Conservation (phyloP, 2,113 vertebrate genomes). For the Hippolais icterina region DNA sequence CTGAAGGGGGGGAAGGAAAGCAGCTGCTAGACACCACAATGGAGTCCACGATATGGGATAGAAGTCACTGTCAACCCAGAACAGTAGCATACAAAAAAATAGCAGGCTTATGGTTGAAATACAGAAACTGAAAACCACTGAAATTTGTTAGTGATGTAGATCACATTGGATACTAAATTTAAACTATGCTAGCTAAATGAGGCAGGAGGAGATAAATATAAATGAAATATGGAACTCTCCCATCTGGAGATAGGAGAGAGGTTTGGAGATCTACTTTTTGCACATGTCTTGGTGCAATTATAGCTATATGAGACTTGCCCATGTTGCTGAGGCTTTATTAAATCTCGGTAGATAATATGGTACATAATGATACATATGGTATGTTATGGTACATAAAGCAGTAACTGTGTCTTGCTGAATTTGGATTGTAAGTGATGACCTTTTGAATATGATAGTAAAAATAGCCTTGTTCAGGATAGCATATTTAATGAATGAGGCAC, state of each 20-base stretch:
- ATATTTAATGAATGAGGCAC: constrained; percentile 6
- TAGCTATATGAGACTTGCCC: background rate
- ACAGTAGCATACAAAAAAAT: background rate
- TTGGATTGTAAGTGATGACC: background rate
- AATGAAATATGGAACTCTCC: background rate
- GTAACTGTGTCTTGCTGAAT: background rate
- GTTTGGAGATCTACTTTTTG: background rate
- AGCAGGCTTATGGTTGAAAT: background rate
- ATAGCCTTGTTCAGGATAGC: background rate
- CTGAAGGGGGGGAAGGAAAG: too few relatives aligned
- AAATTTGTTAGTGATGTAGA: background rate
- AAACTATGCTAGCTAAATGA: constrained; percentile 7
- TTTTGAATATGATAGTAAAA: constrained; percentile 11
- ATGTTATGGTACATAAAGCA: background rate
- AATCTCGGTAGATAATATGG: background rate
- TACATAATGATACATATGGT: background rate
- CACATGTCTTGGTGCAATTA: background rate
- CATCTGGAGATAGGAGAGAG: background rate
- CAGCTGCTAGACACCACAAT: too few relatives aligned
- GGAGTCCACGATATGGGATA: too few relatives aligned
- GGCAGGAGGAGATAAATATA: background rate
- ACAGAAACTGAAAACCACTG: background rate
- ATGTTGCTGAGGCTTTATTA: background rate
- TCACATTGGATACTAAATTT: constrained; percentile 5
- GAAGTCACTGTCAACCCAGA: too few relatives aligned